phyloP scores from a whole-genome alignment of 1,140 invertebrate species.

The Caenorhabditis inopinata region DNA sequence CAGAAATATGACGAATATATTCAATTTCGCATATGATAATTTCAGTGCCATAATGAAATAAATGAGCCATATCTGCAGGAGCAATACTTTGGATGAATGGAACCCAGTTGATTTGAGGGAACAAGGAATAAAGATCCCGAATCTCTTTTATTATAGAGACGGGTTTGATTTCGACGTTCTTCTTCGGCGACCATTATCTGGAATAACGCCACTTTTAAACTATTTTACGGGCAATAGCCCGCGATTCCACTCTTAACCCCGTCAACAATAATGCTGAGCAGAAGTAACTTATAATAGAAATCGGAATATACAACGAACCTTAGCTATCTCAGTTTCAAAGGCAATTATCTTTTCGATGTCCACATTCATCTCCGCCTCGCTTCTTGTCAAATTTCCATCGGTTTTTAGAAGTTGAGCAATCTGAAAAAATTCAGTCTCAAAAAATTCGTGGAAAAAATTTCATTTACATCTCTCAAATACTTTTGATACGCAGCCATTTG shows the following conservation, averaged over 20 bases:
- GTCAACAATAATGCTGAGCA: no score
- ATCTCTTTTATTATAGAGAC: conserved; percentile 50
- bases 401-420: conserved; percentile 24
- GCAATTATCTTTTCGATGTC: conserved; percentile 47
- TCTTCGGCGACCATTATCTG: conserved; percentile 53
- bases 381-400: conserved; percentile 2
- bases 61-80: conserved; percentile 30
- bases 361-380: conserved; percentile 14
- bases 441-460: no score
- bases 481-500: conserved; percentile 51
- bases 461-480: conserved; percentile 38
- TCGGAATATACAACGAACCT: no score
- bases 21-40: conserved; percentile 48
- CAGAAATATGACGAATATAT: conserved; percentile 45
- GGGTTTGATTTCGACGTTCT: conserved; percentile 49
- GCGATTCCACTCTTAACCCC: no score
- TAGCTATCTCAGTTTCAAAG: conserved; percentile 51
- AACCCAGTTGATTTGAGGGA: conserved; percentile 49
- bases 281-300: no score
- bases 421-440: conserved; percentile 31
- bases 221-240: no score
- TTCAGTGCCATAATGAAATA: conserved; percentile 47
- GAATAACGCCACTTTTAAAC: conserved; percentile 27
- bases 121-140: conserved; percentile 31
- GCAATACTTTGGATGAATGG: conserved; percentile 43